Base-by-base conservation (phyloP, 1,140 invertebrate species). In the Ceratina australensis region DNA sequence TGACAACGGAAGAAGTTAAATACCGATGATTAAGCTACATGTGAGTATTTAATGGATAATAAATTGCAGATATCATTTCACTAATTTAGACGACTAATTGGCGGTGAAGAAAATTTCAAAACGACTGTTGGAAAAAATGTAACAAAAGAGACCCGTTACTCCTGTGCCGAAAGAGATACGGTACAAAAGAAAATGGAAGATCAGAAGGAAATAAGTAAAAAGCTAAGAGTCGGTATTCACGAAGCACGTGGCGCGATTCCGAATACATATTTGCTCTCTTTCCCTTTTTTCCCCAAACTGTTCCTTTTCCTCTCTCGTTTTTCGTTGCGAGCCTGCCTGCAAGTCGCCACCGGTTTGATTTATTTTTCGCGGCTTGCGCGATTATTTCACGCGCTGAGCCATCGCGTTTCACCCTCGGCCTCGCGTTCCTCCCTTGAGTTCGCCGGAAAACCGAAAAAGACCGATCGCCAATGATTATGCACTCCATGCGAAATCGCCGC, bases 301-400 rank as follows among this genome's bases (percentile, higher is more conserved):
- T 18, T 8, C 16, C 54, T 52, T 72, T 74, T 42, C 26, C 8
- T 68, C 75, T 47, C 13, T 42, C 24, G 47, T 47, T 72, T 52
- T 65, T 71, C 56, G 60, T 20, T 61, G 24, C 3, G 13, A 80
- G 28, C 64, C 28, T n/a, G 20, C 13, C n/a, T 15, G 56, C 15
- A 24, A 71, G 52, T 71, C 78, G 66, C 52, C 72, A 42, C 52
- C 60, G n/a, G 80, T 69, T 69, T 83, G 81, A 85, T 85, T 85
- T 85, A 85, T 78, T 63, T 72, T 77, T 68, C 73, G 77, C 73
- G 66, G 73, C 49, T 72, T 52, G 79, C 33, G 66, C 81, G 83
- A 85, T 85, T 85, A 83, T 85, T 85, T 83, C 78, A 76, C 79
- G 69, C 71, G 73, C 42, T n/a, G 20, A 52, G 33, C 73, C 56